These are phyloP conservation scores for Clistopyga incitator DNA, from an alignment of 2,888 invertebrate genomes.

Conservation along the genomic window DNA sequence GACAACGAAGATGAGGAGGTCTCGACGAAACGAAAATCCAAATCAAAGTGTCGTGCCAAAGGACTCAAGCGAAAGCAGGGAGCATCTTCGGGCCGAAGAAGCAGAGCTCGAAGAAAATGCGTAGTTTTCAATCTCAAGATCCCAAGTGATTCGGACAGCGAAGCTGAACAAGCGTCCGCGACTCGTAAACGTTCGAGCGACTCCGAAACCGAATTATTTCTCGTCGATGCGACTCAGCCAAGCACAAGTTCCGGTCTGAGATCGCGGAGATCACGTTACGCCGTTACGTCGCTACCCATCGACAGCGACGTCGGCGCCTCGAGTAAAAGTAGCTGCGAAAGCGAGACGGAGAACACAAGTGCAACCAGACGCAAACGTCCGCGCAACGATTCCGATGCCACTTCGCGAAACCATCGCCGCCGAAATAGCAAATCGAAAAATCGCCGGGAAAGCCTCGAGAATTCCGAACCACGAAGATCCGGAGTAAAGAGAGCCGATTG, in stretches of 20 bases:
- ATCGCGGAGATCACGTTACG: slow-evolving; percentile 75
- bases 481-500: slow-evolving; percentile 59
- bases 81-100: slow-evolving; percentile 68
- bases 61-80: slow-evolving; percentile 77
- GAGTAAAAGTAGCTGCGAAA: slow-evolving; percentile 72
- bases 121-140: slow-evolving; percentile 71
- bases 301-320: slow-evolving; percentile 66
- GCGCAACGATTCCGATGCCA: slow-evolving; percentile 71
- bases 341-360: slow-evolving; percentile 63
- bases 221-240: slow-evolving; percentile 79
- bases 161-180: slow-evolving; percentile 25
- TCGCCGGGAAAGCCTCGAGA: slow-evolving; percentile 21
- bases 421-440: slow-evolving; percentile 71
- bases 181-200: slow-evolving; percentile 65
- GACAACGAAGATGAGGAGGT: slow-evolving; percentile 40
- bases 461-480: slow-evolving; percentile 64
- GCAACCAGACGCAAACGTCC: slow-evolving; percentile 71
- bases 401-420: slow-evolving; percentile 64
- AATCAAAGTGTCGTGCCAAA: slow-evolving; percentile 76
- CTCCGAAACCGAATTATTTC: slow-evolving; percentile 72
- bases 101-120: slow-evolving; percentile 74
- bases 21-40: slow-evolving; percentile 72
- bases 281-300: slow-evolving; percentile 54
- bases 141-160: slow-evolving; percentile 63
- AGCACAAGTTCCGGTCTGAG: slow-evolving; percentile 82